Evolutionary conservation across 1,140 invertebrate genomes (phyloP), one percentile per base, ranked within the genome.

Genomic region (Achroia grisella): DNA sequence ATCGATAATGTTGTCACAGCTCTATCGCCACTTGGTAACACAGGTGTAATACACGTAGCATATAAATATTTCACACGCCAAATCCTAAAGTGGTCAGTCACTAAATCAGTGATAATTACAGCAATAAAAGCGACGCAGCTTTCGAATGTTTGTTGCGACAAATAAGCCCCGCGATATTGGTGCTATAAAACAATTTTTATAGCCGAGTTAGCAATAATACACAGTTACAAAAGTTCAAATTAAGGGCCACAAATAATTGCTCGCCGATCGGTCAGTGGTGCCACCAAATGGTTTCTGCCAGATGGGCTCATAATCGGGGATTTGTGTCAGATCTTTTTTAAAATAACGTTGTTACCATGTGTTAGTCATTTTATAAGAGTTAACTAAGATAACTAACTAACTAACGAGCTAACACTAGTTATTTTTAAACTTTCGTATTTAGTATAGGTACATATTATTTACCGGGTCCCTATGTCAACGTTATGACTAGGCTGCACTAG

Each of bases 101-200:
- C 32, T 35, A 44, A 44, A 44, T 44, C 42, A 39, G 32, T 35
- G 10, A 23, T 44, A 35, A 44, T 44, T 44, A 35, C 42, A 9
- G 31, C 42, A 34, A 44, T 44, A 44, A 44, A 44, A 34, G 12
- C 6, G 10, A 13, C 15, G 32, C 29, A 29, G 28, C 13, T 30
- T 30, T 27, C 39, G 12, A 11, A 31, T 14, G 37, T 17, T 15
- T 51, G 30, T 9, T 8, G 40, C 41, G 47, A 44, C 47, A 50
- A 50, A 50, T 56, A 50, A 47, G 48, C 42, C 36, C 12, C 36
- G 15, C 48, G 48, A 41, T 58, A 54, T 59, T 59, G 46, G 35
- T n/a, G 23, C 52, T 40, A 59, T 59, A 57, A 57, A 57, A 52
- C 54, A 52, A 48, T 40, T 50, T 58, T 56, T 51, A 56, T 56